Conservation (phyloP, 2,113 vertebrate species). For the Neogale vison region DNA sequence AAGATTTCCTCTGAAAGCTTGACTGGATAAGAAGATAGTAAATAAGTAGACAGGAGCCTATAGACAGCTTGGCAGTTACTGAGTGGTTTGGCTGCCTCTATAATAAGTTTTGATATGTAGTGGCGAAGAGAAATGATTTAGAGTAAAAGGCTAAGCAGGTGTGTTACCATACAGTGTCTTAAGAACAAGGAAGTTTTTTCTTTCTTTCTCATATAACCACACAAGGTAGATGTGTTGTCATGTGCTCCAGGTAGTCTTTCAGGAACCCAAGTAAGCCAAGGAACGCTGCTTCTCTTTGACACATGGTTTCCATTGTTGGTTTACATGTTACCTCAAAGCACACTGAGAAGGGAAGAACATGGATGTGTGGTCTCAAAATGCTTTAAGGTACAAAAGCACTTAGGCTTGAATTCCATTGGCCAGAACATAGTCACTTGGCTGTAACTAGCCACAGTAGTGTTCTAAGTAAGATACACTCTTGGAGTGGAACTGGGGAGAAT, state of each 20-base stretch:
- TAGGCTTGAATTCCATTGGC: not conserved
- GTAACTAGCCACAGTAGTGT: not conserved
- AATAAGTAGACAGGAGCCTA: not conserved
- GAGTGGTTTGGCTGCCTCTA: not conserved
- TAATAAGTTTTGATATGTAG: not conserved
- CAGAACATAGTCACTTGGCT: not conserved
- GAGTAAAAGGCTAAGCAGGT: not conserved
- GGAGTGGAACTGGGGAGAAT: not conserved
- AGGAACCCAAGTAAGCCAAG: not conserved
- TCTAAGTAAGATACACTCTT: not conserved
- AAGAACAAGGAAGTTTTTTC: not conserved
- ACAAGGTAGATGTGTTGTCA: not conserved
- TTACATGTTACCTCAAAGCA: not conserved
- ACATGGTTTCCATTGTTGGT: not conserved
- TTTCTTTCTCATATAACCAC: not conserved
- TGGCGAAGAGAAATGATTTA: not conserved
- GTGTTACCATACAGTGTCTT: not conserved
- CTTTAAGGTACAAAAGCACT: not conserved
- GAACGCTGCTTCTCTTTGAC: not conserved
- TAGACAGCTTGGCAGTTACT: not conserved
- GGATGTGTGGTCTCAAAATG: not conserved
- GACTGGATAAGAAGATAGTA: not conserved
- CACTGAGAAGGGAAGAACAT: not conserved
- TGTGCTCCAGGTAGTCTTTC: not conserved
- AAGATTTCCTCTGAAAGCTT: not conserved